Percentiles rank a stretch among this genome's conserved stretches.
Conservation (phyloP, 2,888 invertebrate species). For the Pyrgus malvae region DNA sequence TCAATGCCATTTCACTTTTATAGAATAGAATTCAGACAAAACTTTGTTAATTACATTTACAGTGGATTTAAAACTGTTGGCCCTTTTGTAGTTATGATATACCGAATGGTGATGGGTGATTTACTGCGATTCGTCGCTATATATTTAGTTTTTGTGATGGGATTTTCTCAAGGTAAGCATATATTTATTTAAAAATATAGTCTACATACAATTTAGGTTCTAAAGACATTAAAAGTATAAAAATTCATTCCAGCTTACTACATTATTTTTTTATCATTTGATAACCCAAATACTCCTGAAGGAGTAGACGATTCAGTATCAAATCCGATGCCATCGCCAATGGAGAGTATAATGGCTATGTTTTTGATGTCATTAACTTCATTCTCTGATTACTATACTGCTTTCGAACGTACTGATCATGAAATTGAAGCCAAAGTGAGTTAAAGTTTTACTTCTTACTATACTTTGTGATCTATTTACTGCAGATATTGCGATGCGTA, state of each 20-base stretch:
- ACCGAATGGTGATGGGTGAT: slow-evolving; percentile 98
- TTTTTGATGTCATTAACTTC: slow-evolving; percentile 99
- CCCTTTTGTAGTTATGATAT: slow-evolving; percentile 99
- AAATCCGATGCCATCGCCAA: slow-evolving; percentile 95
- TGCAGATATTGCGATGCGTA: too few relatives aligned
- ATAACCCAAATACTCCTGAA: slow-evolving; percentile 91
- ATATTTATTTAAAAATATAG: too few relatives aligned
- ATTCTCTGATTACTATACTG: slow-evolving; percentile 96
- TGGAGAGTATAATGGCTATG: slow-evolving; percentile 98
- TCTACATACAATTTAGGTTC: too few relatives aligned
- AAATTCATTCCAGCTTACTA: slow-evolving; percentile 88
- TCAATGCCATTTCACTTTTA: too few relatives aligned
- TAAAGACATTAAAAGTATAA: too few relatives aligned
- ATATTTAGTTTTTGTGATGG: slow-evolving; percentile 98
- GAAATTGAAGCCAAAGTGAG: slow-evolving; percentile 93
- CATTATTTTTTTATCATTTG: slow-evolving; percentile 94
- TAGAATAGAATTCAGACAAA: too few relatives aligned
- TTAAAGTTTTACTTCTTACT: neutral
- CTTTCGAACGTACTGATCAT: slow-evolving; percentile 91
- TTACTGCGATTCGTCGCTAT: slow-evolving; percentile 97
- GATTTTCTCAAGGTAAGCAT: slow-evolving; percentile 93
- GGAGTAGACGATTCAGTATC: slow-evolving; percentile 90
- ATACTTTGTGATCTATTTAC: too few relatives aligned
- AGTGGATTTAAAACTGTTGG: slow-evolving; percentile 99
- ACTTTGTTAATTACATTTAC: too few relatives aligned